Conservation (phyloP, 2,797 vertebrate species). For the Rhinogobio ventralis region DNA sequence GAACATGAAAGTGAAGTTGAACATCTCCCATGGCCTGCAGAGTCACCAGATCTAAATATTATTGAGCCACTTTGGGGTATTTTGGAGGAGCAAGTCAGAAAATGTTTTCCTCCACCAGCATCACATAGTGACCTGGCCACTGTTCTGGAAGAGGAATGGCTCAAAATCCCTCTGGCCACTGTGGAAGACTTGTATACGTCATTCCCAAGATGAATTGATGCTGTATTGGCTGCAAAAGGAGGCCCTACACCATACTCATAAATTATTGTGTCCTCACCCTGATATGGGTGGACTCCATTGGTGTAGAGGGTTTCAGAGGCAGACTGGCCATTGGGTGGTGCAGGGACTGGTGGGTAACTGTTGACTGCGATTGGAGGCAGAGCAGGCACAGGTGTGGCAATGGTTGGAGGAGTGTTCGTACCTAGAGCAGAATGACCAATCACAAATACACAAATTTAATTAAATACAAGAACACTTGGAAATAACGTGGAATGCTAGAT, state of each 20-base stretch:
- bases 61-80: neutral
- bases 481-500: neutral
- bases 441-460: neutral
- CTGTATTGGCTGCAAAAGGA: neutral
- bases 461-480: neutral
- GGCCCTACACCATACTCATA: neutral
- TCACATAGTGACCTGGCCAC: neutral
- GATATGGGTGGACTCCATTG: constrained; percentile 91
- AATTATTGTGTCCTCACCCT: constrained; percentile 77
- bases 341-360: constrained; percentile 87
- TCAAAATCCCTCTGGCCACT: neutral
- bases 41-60: neutral
- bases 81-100: neutral
- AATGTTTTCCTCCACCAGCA: neutral
- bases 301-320: constrained; percentile 88
- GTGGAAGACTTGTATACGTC: neutral
- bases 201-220: neutral
- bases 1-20: neutral
- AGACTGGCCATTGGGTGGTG: constrained; percentile 87
- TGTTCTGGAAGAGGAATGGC: no score
- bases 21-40: neutral
- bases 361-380: constrained; percentile 88
- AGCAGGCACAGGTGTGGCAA: constrained; percentile 88
- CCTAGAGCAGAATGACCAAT: constrained; percentile 73
- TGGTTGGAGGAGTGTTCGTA: constrained; percentile 92